Evolutionary conservation across 2,113 vertebrate species (phyloP), one percentile per base, ranked within the genome.

Genomic region (Seriola rivoliana): DNA sequence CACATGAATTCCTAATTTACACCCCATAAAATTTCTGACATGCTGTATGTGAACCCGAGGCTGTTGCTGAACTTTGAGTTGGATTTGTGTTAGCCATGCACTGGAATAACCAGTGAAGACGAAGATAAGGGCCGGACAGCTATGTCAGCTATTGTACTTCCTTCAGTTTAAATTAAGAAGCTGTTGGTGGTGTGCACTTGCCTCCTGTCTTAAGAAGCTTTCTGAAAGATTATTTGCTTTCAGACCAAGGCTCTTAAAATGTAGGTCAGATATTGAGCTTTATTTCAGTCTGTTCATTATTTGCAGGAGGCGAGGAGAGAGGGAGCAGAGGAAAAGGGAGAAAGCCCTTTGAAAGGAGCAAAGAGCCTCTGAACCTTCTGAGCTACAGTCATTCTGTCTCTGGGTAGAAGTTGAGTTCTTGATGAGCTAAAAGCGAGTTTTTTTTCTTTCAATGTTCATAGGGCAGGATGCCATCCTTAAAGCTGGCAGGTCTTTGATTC

Each of bases 401-500:
- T 55, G 75, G 71, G 73, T 89, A 82, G 80, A 87, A 81, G 82
- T 64, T 29, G 81, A 71, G 10, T 76, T 89, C 76, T 71, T 75
- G 36, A 66, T 65, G 80, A 82, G 78, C 36, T 81, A 60, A 84
- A 91, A 80, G 75, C 2, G 19, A 74, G 78, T 81, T 42, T 42
- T 11, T 42, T 42, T 42, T 42, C 1, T 88, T 82, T 86, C 52
- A 76, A 89, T 81, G 79, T 78, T 82, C 34, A 72, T 32, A 50
- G 75, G 71, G 77, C 83, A 87, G 67, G 67, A 75, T 81, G 71
- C 76, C 85, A 71, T 91, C 48, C 83, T 46, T 79, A 85, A 84
- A 82, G 66, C 77, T 87, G 82, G 75, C 85, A 81, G 80, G 48
- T 55, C 90, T 93, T 92, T 93, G 89, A 94, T 93, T 92, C 73